These are phyloP conservation scores for Triplophysa siluroides DNA, from an alignment of 2,113 vertebrate genomes.

Conservation along the genomic window DNA sequence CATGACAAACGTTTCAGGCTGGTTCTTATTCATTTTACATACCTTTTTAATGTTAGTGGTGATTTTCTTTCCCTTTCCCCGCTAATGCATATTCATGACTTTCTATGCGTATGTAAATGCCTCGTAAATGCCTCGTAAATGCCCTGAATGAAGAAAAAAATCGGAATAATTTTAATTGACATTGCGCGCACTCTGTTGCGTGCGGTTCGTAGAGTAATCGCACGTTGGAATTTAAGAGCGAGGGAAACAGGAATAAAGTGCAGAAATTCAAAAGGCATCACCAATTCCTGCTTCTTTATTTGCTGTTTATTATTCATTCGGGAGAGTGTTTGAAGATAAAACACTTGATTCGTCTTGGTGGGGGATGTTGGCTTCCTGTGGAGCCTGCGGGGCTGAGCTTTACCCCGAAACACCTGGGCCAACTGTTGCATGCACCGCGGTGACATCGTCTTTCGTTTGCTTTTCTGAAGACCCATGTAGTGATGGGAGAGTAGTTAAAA, in stretches of 20 bases:
- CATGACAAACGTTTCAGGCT: conserved; percentile 46
- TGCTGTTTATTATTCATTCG: conserved; percentile 46
- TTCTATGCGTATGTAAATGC: conserved; percentile 35
- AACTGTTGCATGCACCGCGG: conserved; percentile 63
- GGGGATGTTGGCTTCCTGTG: conserved; percentile 48
- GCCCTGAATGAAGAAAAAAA: conserved; percentile 22
- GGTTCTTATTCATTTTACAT: conserved; percentile 26
- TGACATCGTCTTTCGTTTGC: conserved; percentile 56
- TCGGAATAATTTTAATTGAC: conserved; percentile 40
- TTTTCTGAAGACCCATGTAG: conserved; percentile 52
- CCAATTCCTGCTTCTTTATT: conserved; percentile 52
- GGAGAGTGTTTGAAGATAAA: conserved; percentile 60
- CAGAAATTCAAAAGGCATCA: conserved; percentile 14
- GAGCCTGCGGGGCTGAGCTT: conserved; percentile 49
- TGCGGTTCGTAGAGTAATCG: conserved; percentile 26
- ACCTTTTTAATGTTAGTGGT: conserved; percentile 9
- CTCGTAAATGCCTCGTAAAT: conserved; percentile 2
- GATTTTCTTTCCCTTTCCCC: conserved; percentile 19
- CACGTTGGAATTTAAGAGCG: conserved; percentile 13
- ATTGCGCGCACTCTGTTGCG: conserved; percentile 28
- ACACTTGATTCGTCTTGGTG: conserved; percentile 64
- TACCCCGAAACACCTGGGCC: conserved; percentile 62
- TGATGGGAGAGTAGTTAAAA: background rate
- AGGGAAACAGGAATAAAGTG: conserved; percentile 2
- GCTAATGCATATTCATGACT: conserved; percentile 47